Evolutionary conservation across 2,888 invertebrate genomes (phyloP), one percentile per base, ranked within the genome.

Genomic region (Anagyrus pseudococci): DNA sequence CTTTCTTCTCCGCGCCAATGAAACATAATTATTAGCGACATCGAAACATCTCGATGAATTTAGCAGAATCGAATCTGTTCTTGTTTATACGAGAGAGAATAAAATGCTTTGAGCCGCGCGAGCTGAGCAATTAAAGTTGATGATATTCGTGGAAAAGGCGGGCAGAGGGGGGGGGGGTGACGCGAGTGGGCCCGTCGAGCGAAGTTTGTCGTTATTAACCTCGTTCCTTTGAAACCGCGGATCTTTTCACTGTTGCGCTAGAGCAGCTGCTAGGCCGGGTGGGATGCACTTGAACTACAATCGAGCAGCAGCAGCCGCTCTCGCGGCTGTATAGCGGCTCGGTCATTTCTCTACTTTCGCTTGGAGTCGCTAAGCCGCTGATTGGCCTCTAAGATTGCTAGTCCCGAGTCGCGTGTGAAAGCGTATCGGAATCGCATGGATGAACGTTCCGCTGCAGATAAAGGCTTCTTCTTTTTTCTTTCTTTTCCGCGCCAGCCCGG

Each of bases 341-440:
- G 57, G 62, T 66, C 67, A 69, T 68, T 68, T 64, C 63, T 56
- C 69, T 67, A 67, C 69, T 68, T 70, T 68, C 70, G 68, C 68
- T 69, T 46, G 29, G 25, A 26, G 46, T 44, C 61, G 15, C 23
- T 10, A 1, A 4, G 47, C 64, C 52, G 64, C 59, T 52, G 66
- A 71, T 66, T 58, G 62, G 59, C 68, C 60, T 67, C 65, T 63
- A 29, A 66, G 63, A 66, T 66, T 64, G 66, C 47, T 64, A 58
- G 64, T 67, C 64, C 65, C 67, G 61, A 67, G 57, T 66, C 66
- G 64, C 68, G 67, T 65, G 63, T 63, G 70, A 71, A 71, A 71
- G 71, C 71, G 71, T 70, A 69, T 69, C 71, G 69, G 60, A 62
- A 67, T 64, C 66, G 64, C 57, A 64, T 55, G 52, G 56, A 57